Evolutionary conservation across 1,140 invertebrate genomes (phyloP), one percentile per base, ranked within the genome.

Genomic region (Aphelinus atriplicis): DNA sequence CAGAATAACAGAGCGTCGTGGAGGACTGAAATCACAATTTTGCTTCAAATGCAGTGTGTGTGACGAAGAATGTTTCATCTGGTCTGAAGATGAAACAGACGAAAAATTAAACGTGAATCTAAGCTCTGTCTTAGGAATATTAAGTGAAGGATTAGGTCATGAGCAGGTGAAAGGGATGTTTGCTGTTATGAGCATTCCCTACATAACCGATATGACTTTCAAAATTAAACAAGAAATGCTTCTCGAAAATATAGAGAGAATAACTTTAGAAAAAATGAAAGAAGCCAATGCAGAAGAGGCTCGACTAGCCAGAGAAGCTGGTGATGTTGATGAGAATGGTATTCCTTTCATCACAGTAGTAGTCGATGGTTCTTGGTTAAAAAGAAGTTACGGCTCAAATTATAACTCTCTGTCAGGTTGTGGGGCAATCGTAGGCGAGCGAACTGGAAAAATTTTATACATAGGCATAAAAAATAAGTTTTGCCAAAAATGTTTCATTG

Each of bases 391-490:
- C 10, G 63, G 63, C 1, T 68, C 63, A 47, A 67, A 71, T 55
- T 65, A 75, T 46, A 66, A 75, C 51, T 68, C 75, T 10, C 10
- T 56, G n/a, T 78, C 82, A 53, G 82, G 80, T 9, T 73, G 74
- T 57, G 82, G 71, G 10, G 78, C 78, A 1, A 84, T 89, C 47
- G 77, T 89, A 71, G 88, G 87, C 1, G 62, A 72, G 47, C 65
- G 79, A 53, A 85, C 84, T 0, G 78, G 81, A 60, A 82, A 88
- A 80, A 78, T 89, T 26, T 77, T 90, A 1, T 87, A 82, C 71
- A 71, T 87, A 42, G 84, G 80, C 1, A 77, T 87, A 0, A 75
- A 84, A 71, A 87, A 86, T 63, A 88, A 87, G 78, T 84, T 80
- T 76, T 89, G 87, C 66, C 74, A 72, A 3, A 78, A 82, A 47